phyloP scores from a whole-genome alignment of 2,113 vertebrate genomes.

The Aix galericulata region DNA sequence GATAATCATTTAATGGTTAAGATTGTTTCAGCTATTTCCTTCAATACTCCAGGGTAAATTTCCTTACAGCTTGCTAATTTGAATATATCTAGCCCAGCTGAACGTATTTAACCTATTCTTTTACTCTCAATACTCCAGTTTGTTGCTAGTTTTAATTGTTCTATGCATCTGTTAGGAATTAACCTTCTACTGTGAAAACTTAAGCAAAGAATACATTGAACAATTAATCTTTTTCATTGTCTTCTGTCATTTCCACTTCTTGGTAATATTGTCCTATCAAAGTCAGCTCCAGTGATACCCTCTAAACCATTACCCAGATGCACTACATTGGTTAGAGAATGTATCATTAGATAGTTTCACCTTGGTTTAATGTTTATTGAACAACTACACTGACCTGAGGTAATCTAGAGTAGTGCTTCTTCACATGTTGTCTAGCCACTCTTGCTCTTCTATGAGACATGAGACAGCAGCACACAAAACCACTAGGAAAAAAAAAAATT shows the following conservation, averaged over 20 bases:
- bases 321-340: background rate
- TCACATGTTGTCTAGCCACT: background rate
- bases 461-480: background rate
- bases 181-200: conserved; percentile 5
- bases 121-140: background rate
- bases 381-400: background rate
- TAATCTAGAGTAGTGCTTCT: background rate
- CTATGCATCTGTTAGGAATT: background rate
- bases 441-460: background rate
- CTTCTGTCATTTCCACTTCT: background rate
- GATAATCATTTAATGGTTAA: conserved; percentile 32
- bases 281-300: background rate
- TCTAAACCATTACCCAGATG: background rate
- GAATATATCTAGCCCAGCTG: conserved; percentile 3
- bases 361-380: background rate
- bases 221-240: background rate
- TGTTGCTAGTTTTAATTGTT: background rate
- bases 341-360: background rate
- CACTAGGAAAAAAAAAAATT: no score
- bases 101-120: conserved; percentile 32
- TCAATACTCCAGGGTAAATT: conserved; percentile 39
- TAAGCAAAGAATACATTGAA: background rate
- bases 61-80: conserved; percentile 31
- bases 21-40: conserved; percentile 44
- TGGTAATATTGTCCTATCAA: background rate